Percentiles rank a stretch among this genome's conserved stretches.
These are phyloP conservation scores for Myioborus melanocephalus DNA, from an alignment of 2,797 vertebrate species.

Conservation along the genomic window DNA sequence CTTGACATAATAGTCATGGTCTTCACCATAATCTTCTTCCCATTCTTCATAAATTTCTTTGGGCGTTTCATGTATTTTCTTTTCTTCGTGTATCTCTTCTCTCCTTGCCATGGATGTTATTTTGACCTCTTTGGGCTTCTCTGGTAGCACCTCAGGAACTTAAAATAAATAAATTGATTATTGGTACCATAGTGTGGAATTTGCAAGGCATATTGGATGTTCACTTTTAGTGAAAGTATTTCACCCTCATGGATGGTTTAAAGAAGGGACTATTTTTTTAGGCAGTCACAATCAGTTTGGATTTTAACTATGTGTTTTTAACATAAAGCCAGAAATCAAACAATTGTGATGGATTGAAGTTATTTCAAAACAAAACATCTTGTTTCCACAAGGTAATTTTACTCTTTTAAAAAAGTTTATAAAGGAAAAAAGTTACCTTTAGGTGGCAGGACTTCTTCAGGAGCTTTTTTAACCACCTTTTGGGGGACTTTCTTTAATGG, in stretches of 20 bases:
- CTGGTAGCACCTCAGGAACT: conserved; percentile 81
- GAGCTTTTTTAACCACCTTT: conserved; percentile 69
- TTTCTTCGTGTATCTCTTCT: conserved; percentile 72
- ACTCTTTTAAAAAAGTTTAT: not conserved
- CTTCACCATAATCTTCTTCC: conserved; percentile 69
- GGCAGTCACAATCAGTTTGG: not conserved
- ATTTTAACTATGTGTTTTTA: not conserved
- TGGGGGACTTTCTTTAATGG: conserved; percentile 72
- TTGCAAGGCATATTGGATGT: not conserved
- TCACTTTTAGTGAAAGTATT: not conserved
- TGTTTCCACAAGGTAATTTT: not conserved
- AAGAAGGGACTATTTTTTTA: not conserved
- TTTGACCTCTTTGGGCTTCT: conserved; percentile 77
- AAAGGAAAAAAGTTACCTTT: conserved; percentile 80
- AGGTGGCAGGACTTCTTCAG: conserved; percentile 71
- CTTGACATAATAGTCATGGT: conserved; percentile 73
- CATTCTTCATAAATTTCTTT: conserved; percentile 62
- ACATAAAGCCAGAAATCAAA: not conserved
- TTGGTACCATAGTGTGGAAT: not conserved
- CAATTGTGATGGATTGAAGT: not conserved
- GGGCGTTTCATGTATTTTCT: conserved; percentile 43
- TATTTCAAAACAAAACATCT: not conserved
- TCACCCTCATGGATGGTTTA: not conserved
- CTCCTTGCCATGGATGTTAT: conserved; percentile 71
- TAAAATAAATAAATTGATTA: conserved; percentile 48